Conservation (phyloP, 2,888 invertebrate genomes). For the Halictus quadricinctus region DNA sequence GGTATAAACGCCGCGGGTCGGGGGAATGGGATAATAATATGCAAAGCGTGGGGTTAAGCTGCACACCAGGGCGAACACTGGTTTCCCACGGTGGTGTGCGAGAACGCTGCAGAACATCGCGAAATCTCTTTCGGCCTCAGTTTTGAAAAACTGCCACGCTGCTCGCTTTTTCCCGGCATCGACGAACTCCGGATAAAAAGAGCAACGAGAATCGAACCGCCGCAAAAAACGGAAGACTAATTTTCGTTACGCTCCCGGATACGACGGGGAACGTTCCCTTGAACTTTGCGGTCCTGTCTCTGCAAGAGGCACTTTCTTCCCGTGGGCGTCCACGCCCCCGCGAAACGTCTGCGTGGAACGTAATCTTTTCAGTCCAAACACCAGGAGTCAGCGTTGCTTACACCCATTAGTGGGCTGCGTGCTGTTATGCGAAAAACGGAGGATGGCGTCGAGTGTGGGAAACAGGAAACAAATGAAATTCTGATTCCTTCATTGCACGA, state of each 20-base stretch:
- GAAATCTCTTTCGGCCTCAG: not conserved
- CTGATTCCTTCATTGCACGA: not conserved
- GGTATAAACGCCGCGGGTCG: not conserved
- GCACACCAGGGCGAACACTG: not conserved
- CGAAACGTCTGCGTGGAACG: not conserved
- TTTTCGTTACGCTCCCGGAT: not conserved
- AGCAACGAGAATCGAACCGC: not conserved
- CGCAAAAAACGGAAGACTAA: constrained; percentile 10
- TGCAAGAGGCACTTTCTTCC: not conserved
- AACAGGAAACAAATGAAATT: not conserved
- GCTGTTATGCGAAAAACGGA: no score
- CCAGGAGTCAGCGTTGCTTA: not conserved
- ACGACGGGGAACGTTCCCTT: not conserved
- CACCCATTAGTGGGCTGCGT: not conserved
- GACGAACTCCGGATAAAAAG: not conserved
- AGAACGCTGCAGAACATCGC: not conserved
- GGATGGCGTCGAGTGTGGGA: not conserved
- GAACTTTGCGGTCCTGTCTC: not conserved
- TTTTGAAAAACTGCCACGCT: not conserved
- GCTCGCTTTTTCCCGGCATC: not conserved
- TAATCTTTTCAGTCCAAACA: not conserved
- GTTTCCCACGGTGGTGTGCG: not conserved
- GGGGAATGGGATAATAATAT: constrained; percentile 12
- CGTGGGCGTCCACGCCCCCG: not conserved
- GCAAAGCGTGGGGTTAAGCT: constrained; percentile 16